Evolutionary conservation across 2,113 vertebrate genomes (phyloP).

Genomic region (Sisor rabdophorus): DNA sequence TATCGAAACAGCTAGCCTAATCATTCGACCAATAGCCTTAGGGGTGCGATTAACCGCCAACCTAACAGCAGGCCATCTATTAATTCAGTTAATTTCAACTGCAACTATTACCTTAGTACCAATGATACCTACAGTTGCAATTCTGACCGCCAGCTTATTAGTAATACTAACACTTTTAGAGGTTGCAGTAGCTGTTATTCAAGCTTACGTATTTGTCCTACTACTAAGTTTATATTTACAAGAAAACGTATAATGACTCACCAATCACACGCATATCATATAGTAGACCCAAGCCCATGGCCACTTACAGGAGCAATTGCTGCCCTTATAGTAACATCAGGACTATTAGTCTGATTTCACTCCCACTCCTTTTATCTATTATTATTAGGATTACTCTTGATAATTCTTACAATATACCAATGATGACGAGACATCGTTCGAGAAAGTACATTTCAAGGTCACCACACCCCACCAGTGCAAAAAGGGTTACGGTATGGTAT

Average conservation of each 20-base stretch:
- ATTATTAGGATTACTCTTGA: accelerated
- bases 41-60: conserved; percentile 41
- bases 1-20: conserved; percentile 49
- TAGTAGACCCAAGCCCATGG: conserved; percentile 46
- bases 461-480: conserved; percentile 34
- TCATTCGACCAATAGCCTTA: conserved; percentile 44
- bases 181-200: conserved; percentile 35
- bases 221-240: conserved; percentile 45
- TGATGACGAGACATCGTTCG: conserved; percentile 46
- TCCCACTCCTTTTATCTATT: accelerated
- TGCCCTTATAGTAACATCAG: conserved; percentile 22
- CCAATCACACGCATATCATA: conserved; percentile 46
- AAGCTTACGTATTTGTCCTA: conserved; percentile 36
- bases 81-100: conserved; percentile 46
- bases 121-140: conserved; percentile 5
- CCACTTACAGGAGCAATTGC: neutral
- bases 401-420: neutral
- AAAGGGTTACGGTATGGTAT: conserved; percentile 49
- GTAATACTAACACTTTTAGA: conserved; percentile 16
- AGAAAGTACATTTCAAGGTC: conserved; percentile 14
- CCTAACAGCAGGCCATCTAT: conserved; percentile 34
- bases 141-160: neutral
- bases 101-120: conserved; percentile 18
- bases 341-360: conserved; percentile 42
- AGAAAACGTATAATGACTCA: conserved; percentile 50